These are phyloP conservation scores for Sparidentex hasta DNA, from an alignment of 2,797 vertebrate genomes.

Conservation along the genomic window DNA sequence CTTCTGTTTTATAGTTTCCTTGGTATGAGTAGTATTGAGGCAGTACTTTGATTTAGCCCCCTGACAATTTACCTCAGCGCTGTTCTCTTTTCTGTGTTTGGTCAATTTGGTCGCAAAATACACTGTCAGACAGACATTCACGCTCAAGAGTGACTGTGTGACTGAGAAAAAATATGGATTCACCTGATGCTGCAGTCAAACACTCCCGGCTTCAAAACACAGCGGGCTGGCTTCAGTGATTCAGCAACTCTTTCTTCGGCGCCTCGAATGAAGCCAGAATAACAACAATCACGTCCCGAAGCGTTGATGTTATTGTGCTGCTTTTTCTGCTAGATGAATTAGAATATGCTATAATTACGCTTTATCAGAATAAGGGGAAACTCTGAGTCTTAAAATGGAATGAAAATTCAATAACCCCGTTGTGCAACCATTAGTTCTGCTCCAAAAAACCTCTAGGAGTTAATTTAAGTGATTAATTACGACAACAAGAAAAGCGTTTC, in stretches of 20 bases:
- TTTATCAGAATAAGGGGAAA: slow-evolving; percentile 58
- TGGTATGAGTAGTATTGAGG: no score
- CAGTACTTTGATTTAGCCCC: no score
- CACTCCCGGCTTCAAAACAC: slow-evolving; percentile 8
- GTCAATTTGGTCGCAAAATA: background rate
- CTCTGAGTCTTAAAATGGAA: slow-evolving; percentile 55
- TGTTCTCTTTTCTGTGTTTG: background rate
- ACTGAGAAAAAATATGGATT: background rate
- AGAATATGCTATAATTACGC: slow-evolving; percentile 57
- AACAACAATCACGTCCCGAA: slow-evolving; percentile 15
- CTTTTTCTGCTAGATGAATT: slow-evolving; percentile 39
- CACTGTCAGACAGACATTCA: background rate
- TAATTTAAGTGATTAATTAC: slow-evolving; percentile 78
- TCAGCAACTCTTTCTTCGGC: slow-evolving; percentile 7
- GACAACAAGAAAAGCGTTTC: slow-evolving; percentile 67
- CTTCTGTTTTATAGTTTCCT: no score
- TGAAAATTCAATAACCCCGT: slow-evolving; percentile 65
- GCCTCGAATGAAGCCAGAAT: background rate
- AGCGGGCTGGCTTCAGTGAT: slow-evolving; percentile 1
- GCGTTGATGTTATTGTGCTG: slow-evolving; percentile 28
- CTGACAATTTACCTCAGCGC: background rate
- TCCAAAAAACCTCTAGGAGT: slow-evolving; percentile 62
- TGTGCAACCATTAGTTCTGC: slow-evolving; percentile 76
- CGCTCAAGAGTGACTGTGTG: background rate
- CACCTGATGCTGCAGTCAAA: slow-evolving; percentile 1